Conservation (phyloP, 2,888 invertebrate genomes). For the Cheilosia soror region DNA sequence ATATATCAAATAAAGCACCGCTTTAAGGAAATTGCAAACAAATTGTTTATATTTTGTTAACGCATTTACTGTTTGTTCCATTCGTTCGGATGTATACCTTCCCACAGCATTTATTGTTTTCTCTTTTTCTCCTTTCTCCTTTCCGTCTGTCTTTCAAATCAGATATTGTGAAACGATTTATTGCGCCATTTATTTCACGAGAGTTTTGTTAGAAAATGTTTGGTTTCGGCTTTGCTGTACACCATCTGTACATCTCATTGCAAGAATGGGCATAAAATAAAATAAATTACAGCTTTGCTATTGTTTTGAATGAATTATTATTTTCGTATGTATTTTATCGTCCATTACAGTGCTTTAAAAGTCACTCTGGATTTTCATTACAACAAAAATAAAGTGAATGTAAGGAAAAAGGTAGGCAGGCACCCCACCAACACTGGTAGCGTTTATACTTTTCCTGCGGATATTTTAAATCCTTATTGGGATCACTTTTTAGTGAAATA, state of each 20-base stretch:
- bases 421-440: neutral
- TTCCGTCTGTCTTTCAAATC: constrained; percentile 28
- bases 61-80: constrained; percentile 40
- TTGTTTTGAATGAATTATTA: constrained; percentile 66
- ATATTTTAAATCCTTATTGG: constrained; percentile 37
- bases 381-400: neutral
- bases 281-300: constrained; percentile 55
- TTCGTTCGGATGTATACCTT: neutral
- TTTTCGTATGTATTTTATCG: constrained; percentile 58
- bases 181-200: constrained; percentile 65
- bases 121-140: neutral
- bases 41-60: constrained; percentile 68
- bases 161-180: constrained; percentile 61
- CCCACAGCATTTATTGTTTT: neutral
- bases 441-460: neutral
- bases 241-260: constrained; percentile 58
- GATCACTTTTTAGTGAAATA: constrained; percentile 44
- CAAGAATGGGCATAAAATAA: neutral
- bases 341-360: constrained; percentile 49
- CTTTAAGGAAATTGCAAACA: constrained; percentile 65
- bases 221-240: constrained; percentile 14
- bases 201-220: constrained; percentile 40
- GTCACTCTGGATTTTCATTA: constrained; percentile 51
- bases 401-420: neutral
- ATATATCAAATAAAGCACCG: constrained; percentile 58